Evolutionary conservation across 2,797 vertebrate species (phyloP).

Genomic region (Girardinus metallicus): DNA sequence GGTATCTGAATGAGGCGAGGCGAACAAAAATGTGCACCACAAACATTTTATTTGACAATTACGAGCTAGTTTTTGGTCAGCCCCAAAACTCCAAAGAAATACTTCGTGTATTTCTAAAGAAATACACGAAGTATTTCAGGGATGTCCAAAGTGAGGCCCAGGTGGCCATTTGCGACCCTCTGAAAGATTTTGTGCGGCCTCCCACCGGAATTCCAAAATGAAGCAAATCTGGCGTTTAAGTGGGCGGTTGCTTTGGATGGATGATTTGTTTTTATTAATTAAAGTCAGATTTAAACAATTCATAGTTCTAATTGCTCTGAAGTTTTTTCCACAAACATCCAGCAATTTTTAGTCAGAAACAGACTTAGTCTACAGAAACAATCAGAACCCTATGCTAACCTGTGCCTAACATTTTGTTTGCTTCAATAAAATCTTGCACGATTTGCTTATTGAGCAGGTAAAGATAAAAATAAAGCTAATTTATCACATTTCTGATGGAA

Average conservation of each 20-base stretch:
- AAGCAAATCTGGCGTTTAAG: not conserved
- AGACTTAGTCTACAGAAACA: not conserved
- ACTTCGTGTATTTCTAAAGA: no score
- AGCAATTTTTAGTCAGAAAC: not conserved
- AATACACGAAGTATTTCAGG: no score
- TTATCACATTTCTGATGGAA: not conserved
- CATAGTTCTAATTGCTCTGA: not conserved
- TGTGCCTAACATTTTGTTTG: not conserved
- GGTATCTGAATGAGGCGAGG: not conserved
- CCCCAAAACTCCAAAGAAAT: not conserved
- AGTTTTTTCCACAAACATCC: not conserved
- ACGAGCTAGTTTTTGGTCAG: not conserved
- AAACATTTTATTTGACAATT: not conserved
- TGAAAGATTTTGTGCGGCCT: no score
- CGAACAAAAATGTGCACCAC: not conserved
- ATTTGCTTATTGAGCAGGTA: not conserved
- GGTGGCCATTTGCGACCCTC: not conserved
- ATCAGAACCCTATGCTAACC: not conserved
- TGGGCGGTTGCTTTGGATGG: not conserved
- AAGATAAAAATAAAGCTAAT: not conserved
- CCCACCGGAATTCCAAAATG: not conserved
- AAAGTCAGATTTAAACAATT: not conserved
- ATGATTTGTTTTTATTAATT: not conserved
- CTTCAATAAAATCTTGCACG: not conserved
- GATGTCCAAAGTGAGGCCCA: not conserved